These are phyloP conservation scores for Philaethria dido DNA, from an alignment of 2,888 invertebrate genomes.

Conservation along the genomic window DNA sequence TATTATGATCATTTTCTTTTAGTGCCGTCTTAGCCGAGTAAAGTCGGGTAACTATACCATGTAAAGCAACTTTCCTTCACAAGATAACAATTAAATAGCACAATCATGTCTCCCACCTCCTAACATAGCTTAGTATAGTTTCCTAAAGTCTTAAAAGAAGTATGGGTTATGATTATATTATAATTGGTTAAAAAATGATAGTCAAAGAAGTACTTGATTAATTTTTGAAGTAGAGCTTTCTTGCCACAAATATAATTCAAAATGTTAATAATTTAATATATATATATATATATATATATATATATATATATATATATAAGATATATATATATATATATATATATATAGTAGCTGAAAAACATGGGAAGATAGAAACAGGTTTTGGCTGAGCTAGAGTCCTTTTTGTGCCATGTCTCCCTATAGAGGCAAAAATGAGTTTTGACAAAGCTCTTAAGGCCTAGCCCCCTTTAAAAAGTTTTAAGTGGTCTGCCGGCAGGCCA, in stretches of 20 bases:
- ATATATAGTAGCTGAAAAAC: no score
- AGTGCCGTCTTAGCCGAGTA: neutral
- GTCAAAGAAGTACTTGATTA: neutral
- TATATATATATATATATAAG: neutral
- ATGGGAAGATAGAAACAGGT: no score
- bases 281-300: neutral
- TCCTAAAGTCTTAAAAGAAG: slow-evolving; percentile 38
- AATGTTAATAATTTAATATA: neutral
- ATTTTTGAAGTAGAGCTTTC: neutral
- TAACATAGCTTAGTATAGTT: slow-evolving; percentile 64
- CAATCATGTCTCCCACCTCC: slow-evolving; percentile 70
- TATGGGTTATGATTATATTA: slow-evolving; percentile 6
- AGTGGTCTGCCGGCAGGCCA: no score
- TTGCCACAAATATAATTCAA: slow-evolving; percentile 4
- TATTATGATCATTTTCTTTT: neutral
- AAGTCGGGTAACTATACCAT: slow-evolving; percentile 14
- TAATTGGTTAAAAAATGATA: neutral
- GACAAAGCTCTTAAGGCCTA: no score
- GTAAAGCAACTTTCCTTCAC: slow-evolving; percentile 67
- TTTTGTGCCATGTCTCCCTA: no score
- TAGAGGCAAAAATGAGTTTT: no score
- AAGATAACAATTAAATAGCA: slow-evolving; percentile 59
- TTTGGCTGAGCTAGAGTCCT: no score
- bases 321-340: neutral
- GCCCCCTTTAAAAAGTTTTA: no score